Conservation (phyloP, 2,113 vertebrate genomes). For the Pipra filicauda region DNA sequence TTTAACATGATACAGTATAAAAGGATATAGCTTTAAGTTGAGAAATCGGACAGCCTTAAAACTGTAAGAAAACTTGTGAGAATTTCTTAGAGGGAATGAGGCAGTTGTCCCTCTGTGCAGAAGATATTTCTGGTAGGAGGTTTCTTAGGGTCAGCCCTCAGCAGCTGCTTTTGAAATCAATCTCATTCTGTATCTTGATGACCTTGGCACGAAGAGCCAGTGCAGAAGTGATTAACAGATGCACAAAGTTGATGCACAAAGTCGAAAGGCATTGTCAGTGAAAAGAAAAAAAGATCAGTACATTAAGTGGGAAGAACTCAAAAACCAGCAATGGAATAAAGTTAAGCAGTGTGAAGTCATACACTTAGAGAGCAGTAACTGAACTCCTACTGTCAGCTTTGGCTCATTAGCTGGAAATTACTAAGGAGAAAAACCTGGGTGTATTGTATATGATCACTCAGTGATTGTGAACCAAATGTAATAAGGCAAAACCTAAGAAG, state of each 20-base stretch:
- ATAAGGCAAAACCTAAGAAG: background rate
- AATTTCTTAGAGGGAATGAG: background rate
- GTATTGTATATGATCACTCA: background rate
- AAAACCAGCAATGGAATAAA: background rate
- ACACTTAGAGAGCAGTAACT: background rate
- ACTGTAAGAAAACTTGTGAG: background rate
- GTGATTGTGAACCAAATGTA: background rate
- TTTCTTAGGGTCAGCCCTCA: background rate
- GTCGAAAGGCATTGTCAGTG: background rate
- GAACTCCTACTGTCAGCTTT: background rate
- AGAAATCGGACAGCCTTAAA: background rate
- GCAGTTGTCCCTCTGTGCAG: background rate
- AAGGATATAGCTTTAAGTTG: background rate
- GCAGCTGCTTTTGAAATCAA: background rate
- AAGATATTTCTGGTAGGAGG: background rate
- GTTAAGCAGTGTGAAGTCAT: background rate
- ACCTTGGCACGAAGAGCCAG: background rate
- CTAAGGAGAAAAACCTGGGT: background rate
- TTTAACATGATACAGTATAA: background rate
- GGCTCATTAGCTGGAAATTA: background rate
- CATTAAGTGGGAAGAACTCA: background rate
- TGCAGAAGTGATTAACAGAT: conserved; percentile 8
- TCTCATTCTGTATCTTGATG: background rate
- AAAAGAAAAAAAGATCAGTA: background rate
- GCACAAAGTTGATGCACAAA: background rate